Base-by-base conservation (phyloP, 1,140 invertebrate genomes). In the Pseudoatta argentina region DNA sequence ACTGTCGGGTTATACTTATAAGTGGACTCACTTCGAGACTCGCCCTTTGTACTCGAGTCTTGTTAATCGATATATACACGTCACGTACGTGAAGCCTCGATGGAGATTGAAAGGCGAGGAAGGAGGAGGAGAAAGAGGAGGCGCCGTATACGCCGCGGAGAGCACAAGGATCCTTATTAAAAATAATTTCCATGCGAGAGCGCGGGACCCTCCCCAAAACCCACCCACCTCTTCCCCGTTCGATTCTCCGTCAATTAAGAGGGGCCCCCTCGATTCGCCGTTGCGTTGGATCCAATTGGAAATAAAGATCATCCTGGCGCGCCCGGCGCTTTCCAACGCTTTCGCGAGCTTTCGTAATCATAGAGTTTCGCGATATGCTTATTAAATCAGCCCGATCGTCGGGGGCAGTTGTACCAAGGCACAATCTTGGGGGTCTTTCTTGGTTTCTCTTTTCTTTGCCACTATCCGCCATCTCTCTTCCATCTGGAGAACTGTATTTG, bases 311-410 rank as follows among this genome's bases (percentile, higher is more conserved):
- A 75, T 16, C 64, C 75, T 71, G 18, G 67, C 67, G 78, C 39
- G 83, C 81, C 53, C 88, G 78, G 69, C 82, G 76, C 88, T 83
- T 83, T 83, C 85, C 85, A 76, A 82, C 89, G 79, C 88, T 87
- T 89, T 91, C 86, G 87, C 82, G 86, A 91, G 86, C 89, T 91
- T 86, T 88, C 89, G 85, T 91, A 91, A 91, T 91, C 89, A 90
- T 90, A 91, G 89, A 91, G 89, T 91, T 92, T 88, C 85, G 67
- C 87, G 91, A 90, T 92, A 92, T 91, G 90, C 91, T 92, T 92
- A 92, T 92, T 92, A 92, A 92, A 92, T 92, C 91, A 72, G 63
- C 16, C 51, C 78, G 88, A 91, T 91, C 86, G 83, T 85, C 75
- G 55, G 24, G 21, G 18, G 72, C 61, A 48, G 1, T 39, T 55